These are phyloP conservation scores for Antedon mediterranea DNA, from an alignment of 53 echinoderm and acorn worm genomes.

Conservation along the genomic window DNA sequence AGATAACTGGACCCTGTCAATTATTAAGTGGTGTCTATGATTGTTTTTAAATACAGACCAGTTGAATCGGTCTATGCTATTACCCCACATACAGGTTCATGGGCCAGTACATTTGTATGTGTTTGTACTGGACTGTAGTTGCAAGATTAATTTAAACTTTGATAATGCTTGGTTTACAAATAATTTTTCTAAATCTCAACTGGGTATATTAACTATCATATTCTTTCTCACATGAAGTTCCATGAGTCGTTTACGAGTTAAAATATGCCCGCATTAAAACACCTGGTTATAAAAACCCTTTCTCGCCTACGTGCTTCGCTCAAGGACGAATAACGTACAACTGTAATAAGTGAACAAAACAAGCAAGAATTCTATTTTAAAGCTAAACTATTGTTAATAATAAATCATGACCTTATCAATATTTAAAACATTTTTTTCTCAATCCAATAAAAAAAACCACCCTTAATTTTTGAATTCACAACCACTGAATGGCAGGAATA, in stretches of 20 bases:
- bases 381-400: not conserved
- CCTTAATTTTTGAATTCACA: no score
- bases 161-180: no score
- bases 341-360: not conserved
- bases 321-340: not conserved
- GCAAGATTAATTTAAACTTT: no score
- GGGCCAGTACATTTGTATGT: no score
- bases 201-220: not conserved
- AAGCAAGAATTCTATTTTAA: not conserved
- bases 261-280: not conserved
- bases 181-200: no score
- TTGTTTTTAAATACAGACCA: no score
- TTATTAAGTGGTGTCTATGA: no score
- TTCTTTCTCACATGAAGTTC: not conserved
- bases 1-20: no score
- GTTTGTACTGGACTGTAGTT: no score
- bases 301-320: not conserved
- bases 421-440: not conserved
- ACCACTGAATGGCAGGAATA: no score
- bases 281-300: not conserved
- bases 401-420: not conserved
- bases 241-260: not conserved
- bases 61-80: no score
- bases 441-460: not conserved
- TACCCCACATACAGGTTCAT: no score